These are phyloP conservation scores for Lasioglossum calceatum DNA, from an alignment of 2,888 invertebrate genomes.

Conservation along the genomic window DNA sequence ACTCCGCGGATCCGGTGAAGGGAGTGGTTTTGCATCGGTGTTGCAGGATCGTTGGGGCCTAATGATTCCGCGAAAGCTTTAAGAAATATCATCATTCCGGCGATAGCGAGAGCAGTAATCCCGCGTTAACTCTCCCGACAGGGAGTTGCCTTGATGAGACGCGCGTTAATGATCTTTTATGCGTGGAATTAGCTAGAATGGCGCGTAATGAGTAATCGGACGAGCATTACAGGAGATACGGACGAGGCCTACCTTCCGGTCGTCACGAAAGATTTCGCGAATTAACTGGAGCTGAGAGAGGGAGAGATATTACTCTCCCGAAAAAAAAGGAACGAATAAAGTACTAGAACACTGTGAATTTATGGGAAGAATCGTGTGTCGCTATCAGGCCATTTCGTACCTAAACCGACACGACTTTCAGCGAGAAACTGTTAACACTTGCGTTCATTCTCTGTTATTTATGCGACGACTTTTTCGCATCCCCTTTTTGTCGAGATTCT, in stretches of 20 bases:
- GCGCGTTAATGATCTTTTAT: constrained; percentile 60
- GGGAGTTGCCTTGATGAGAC: constrained; percentile 55
- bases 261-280: not conserved
- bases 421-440: constrained; percentile 8
- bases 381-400: not conserved
- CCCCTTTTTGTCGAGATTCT: not conserved
- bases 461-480: not conserved
- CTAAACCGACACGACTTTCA: not conserved
- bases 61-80: constrained; percentile 35
- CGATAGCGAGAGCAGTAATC: constrained; percentile 40
- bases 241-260: not conserved
- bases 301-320: not conserved
- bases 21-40: constrained; percentile 16
- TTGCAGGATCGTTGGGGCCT: constrained; percentile 4
- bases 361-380: constrained; percentile 10
- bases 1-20: constrained; percentile 6
- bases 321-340: not conserved
- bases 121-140: constrained; percentile 34
- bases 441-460: not conserved
- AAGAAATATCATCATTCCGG: constrained; percentile 35
- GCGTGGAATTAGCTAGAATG: constrained; percentile 35
- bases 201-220: constrained; percentile 50
- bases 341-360: not conserved
- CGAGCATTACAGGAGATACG: constrained; percentile 23
- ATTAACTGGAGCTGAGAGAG: not conserved